Evolutionary conservation across 2,888 invertebrate species (phyloP), one percentile per base, ranked within the genome.

Genomic region (Cyaniris semiargus): DNA sequence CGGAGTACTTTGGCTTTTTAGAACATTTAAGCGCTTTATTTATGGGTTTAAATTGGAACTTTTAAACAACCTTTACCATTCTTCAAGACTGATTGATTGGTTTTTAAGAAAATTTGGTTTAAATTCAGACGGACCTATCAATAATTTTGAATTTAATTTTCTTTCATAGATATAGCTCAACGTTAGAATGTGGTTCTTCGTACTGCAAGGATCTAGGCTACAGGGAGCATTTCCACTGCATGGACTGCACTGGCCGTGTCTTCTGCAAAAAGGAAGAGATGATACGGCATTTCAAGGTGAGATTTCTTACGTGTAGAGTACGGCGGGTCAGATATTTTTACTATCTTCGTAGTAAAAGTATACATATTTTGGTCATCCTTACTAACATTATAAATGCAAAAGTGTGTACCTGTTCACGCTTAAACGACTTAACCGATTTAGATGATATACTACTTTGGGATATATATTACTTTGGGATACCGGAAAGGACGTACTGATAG

Each of bases 181-280:
- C 97, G 1, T 89, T 96, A 83, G 98, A 98, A 91, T 98, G 98
- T 87, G 97, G 97, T 21, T 96, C 96, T 78, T 95, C 96, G 56
- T 97, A 97, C 89, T 98, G 98, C 95, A 97, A 97, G 86, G 98
- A 98, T 86, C 94, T 98, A 81, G 97, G 97, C 81, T 98, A 98
- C 92, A 89, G 98, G 83, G 99, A 99, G 88, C 99, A 99, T 89
- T 99, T 98, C 92, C 99, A 99, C 89, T 98, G 98, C 91, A 95
- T 95, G 89, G 95, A 95, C 81, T 95, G 95, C 83, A 94, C 95
- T 23, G 95, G 96, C 79, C 95, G 98, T 85, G 98, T 99, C n/a
- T 98, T 99, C 87, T 97, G 98, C 85, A 99, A 99, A 92, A 99
- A 99, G 88, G 99, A 99, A 89, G 99, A 99, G 89, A 99, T 99